A percentile compares a stretch with the other conserved stretches of the same genome.
phyloP scores from a whole-genome alignment of 2,888 invertebrate species.

The Oxytorus armatus region DNA sequence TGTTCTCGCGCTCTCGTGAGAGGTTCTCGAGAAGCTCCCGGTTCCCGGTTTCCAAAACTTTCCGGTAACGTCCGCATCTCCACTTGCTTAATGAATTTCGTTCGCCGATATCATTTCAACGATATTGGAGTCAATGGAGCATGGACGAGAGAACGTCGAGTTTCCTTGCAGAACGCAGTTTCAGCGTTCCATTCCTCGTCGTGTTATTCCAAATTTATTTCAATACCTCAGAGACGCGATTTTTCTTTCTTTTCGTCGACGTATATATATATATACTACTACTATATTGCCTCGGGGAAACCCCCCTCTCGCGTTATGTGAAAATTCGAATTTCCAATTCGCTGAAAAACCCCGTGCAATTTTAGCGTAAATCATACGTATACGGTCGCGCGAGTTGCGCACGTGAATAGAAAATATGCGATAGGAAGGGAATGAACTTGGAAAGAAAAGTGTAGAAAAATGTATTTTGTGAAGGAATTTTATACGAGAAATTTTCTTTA shows the following conservation, averaged over 20 bases:
- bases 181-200: constrained; percentile 20
- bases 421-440: too few species aligned
- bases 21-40: constrained; percentile 3
- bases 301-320: too few species aligned
- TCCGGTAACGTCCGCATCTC: constrained; percentile 28
- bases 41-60: constrained; percentile 47
- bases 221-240: not conserved
- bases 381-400: too few species aligned
- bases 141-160: constrained; percentile 25
- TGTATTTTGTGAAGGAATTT: too few species aligned
- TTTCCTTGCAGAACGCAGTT: constrained; percentile 22
- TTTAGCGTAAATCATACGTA: too few species aligned
- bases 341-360: not conserved
- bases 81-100: constrained; percentile 70
- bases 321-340: not conserved
- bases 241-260: constrained; percentile 9
- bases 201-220: constrained; percentile 35
- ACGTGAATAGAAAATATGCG: too few species aligned
- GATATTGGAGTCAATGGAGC: constrained; percentile 69
- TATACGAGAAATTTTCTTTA: too few species aligned
- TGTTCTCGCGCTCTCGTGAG: too few species aligned
- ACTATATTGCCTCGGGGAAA: too few species aligned
- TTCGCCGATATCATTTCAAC: constrained; percentile 68
- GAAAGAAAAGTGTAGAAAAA: too few species aligned
- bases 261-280: not conserved